Base-by-base conservation (phyloP, 2,888 invertebrate genomes). In the Hemithea aestivaria region DNA sequence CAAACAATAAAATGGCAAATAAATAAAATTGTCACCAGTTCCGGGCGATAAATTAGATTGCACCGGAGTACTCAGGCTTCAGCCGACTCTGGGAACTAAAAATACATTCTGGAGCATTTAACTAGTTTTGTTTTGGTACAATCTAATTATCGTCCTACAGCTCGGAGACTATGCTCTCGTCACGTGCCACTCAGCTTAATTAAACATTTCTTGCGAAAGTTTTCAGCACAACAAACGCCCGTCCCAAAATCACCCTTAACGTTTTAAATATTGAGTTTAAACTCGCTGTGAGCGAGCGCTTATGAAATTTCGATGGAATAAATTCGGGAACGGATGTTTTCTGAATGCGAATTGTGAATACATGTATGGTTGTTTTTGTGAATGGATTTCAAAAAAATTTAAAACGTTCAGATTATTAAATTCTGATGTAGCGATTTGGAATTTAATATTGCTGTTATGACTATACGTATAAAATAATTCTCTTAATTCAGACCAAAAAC, bases 161-260 rank as follows among this genome's bases (percentile, higher is more conserved):
- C 63, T 60, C 56, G 42, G 12, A 40, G 47, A 39, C 62, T 56
- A 61, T 62, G 56, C 55, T 69, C 68, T 69, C 61, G 61, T 72
- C 74, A 73, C 71, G 70, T 69, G 56, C 64, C 67, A 73, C 73
- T 78, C 61, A 62, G 58, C 70, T 60, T 74, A 74, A 76, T 78
- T 71, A 74, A 77, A 75, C 63, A 70, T 69, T 71, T 68, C 62
- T 67, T 62, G 56, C 45, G 50, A 46, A 60, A 59, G 50, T 63
- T 61, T 56, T 40, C 45, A 23, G 33, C 34, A 31, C 16, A 35
- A 29, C 20, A 27, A 24, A 9, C 12, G 21, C 7, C 7, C 12
- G 23, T 16, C 28, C 20, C 12, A 40, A 31, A 27, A 33, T 27
- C n/a, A 25, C 9, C 6, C 24, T 9, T 26, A 27, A 10, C 5